These are phyloP conservation scores for Pteropus rufus DNA, from an alignment of 2,797 vertebrate genomes.

Conservation along the genomic window DNA sequence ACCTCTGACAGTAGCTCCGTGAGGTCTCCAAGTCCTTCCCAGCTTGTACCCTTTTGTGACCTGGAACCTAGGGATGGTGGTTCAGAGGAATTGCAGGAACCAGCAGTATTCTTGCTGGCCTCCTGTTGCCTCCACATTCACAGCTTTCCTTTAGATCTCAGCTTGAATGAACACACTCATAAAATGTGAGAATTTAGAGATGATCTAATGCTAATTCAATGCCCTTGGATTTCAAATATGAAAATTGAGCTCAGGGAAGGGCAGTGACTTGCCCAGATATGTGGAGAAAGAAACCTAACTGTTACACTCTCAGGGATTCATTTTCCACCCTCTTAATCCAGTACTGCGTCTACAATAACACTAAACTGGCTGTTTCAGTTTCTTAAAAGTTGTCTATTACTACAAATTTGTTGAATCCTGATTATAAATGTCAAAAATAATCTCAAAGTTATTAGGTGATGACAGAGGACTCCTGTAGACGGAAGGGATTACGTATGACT, in stretches of 20 bases:
- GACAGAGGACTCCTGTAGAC: neutral
- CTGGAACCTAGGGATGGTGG: neutral
- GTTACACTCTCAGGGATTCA: neutral
- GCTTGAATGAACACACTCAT: neutral
- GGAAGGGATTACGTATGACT: neutral
- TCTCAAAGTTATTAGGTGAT: slow-evolving; percentile 4
- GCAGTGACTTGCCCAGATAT: neutral
- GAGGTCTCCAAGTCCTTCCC: neutral
- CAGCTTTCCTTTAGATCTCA: neutral
- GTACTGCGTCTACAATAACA: neutral
- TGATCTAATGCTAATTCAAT: neutral
- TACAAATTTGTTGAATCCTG: neutral
- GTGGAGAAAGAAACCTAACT: too few species aligned
- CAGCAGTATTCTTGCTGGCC: neutral
- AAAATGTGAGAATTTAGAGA: neutral
- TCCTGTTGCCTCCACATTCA: neutral
- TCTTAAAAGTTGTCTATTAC: neutral
- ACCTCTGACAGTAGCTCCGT: fast-evolving
- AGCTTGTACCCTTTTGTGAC: neutral
- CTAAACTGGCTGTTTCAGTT: neutral
- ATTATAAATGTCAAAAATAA: neutral
- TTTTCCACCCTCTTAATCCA: neutral
- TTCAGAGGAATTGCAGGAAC: neutral
- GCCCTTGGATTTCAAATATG: neutral
- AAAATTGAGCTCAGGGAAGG: neutral